Percentiles rank a stretch among this genome's conserved stretches.
Conservation (phyloP, 2,888 invertebrate genomes). For the Euproctis similis region DNA sequence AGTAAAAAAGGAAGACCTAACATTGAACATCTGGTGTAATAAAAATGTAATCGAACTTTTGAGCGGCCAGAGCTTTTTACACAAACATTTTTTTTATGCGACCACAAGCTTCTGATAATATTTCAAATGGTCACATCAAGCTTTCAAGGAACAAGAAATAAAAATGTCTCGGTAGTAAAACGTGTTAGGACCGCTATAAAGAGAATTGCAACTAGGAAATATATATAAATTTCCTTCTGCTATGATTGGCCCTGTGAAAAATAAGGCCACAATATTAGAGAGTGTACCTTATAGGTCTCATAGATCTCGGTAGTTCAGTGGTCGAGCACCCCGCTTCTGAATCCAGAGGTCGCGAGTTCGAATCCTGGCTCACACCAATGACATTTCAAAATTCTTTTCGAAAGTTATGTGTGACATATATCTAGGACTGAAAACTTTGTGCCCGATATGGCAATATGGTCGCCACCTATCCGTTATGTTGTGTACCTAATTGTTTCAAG, state of each 20-base stretch:
- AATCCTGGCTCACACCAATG: no score
- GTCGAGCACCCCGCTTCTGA: no score
- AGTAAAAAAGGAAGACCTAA: constrained; percentile 29
- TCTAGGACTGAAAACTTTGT: no score
- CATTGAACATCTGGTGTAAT: constrained; percentile 39
- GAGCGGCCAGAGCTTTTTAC: constrained; percentile 26
- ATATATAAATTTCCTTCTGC: constrained; percentile 15
- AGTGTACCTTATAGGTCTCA: no score
- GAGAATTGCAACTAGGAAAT: constrained; percentile 28
- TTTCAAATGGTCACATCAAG: constrained; percentile 38
- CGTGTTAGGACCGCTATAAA: constrained; percentile 39
- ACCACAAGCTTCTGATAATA: constrained; percentile 29
- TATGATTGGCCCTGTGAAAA: constrained; percentile 7
- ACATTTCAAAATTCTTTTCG: no score
- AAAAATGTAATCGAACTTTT: constrained; percentile 32
- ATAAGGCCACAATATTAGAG: constrained; percentile 8
- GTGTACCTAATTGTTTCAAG: no score
- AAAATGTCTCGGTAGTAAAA: constrained; percentile 41
- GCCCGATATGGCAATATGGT: no score
- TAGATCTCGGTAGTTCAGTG: no score
- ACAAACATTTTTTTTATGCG: constrained; percentile 29
- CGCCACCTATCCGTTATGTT: no score
- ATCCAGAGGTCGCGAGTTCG: no score
- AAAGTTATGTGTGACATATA: no score
- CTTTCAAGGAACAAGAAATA: no score